Evolutionary conservation across 2,888 invertebrate species (phyloP).

Genomic region (Pristionchus entomophagus): DNA sequence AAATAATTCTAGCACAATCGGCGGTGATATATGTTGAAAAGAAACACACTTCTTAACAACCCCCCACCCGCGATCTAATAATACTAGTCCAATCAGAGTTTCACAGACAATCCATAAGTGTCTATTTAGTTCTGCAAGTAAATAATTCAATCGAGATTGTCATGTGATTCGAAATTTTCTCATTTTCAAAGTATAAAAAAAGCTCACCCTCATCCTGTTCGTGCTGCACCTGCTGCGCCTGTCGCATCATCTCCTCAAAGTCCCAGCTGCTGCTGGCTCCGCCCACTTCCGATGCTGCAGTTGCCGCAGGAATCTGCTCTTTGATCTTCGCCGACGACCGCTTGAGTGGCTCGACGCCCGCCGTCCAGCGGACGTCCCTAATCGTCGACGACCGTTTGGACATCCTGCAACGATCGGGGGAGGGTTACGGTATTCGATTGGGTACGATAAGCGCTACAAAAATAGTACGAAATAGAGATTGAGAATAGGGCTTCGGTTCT

Average conservation of each 20-base stretch:
- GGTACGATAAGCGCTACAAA: not conserved
- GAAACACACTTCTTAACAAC: too few species aligned
- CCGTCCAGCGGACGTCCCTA: slow-evolving; percentile 50
- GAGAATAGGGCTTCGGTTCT: too few species aligned
- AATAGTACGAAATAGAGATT: too few species aligned
- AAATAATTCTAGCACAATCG: too few species aligned
- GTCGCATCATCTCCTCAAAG: slow-evolving; percentile 46
- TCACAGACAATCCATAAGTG: too few species aligned
- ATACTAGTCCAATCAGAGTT: too few species aligned
- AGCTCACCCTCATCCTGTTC: slow-evolving; percentile 45
- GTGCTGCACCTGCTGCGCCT: slow-evolving; percentile 22
- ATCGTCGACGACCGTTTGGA: slow-evolving; percentile 28
- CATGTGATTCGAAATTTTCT: too few species aligned
- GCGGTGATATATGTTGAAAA: too few species aligned
- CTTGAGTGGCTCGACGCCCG: slow-evolving; percentile 41
- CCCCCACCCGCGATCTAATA: too few species aligned
- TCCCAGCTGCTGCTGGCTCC: slow-evolving; percentile 4
- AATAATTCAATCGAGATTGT: too few species aligned
- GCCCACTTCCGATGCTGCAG: slow-evolving; percentile 9
- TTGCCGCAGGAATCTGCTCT: not conserved
- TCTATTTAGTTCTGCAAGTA: too few species aligned
- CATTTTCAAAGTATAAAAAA: too few species aligned
- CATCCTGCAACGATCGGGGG: not conserved
- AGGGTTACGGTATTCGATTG: not conserved
- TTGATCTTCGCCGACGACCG: slow-evolving; percentile 13